Evolutionary conservation across 1,140 invertebrate species (phyloP).

Genomic region (Drosophila arawakana): DNA sequence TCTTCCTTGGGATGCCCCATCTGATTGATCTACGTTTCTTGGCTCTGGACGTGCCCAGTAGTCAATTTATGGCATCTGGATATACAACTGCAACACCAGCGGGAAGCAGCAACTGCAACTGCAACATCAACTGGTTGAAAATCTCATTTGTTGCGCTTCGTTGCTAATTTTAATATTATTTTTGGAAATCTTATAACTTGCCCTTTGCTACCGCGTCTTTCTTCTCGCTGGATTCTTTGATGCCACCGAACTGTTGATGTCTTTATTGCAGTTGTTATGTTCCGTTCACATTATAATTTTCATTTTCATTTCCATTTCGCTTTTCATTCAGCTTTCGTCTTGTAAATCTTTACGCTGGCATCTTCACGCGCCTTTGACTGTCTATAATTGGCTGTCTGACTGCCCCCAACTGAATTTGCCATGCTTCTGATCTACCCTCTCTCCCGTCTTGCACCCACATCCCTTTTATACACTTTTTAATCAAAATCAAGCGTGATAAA

Average conservation of each 20-base stretch:
- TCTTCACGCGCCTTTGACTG: slow-evolving; percentile 75
- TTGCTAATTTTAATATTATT: slow-evolving; percentile 83
- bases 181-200: slow-evolving; percentile 77
- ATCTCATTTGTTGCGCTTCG: slow-evolving; percentile 76
- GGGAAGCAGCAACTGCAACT: slow-evolving; percentile 19
- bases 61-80: slow-evolving; percentile 58
- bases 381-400: slow-evolving; percentile 76
- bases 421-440: slow-evolving; percentile 7
- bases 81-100: slow-evolving; percentile 16
- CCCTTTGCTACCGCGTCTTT: slow-evolving; percentile 34
- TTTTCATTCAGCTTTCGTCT: slow-evolving; percentile 64
- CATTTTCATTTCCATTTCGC: slow-evolving; percentile 64
- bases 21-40: slow-evolving; percentile 68
- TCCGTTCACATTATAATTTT: slow-evolving; percentile 69
- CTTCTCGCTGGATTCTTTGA: slow-evolving; percentile 52
- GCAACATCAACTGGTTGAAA: slow-evolving; percentile 42
- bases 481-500: slow-evolving; percentile 77
- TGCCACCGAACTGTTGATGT: slow-evolving; percentile 77
- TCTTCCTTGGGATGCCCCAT: slow-evolving; percentile 21
- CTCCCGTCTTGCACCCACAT: not conserved
- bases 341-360: slow-evolving; percentile 61
- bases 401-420: slow-evolving; percentile 30
- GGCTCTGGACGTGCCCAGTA: slow-evolving; percentile 44
- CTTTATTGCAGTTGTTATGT: slow-evolving; percentile 69
- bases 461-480: slow-evolving; percentile 43